These are phyloP conservation scores for Lagothrix lagotricha DNA, from an alignment of 2,797 vertebrate genomes.

Conservation along the genomic window DNA sequence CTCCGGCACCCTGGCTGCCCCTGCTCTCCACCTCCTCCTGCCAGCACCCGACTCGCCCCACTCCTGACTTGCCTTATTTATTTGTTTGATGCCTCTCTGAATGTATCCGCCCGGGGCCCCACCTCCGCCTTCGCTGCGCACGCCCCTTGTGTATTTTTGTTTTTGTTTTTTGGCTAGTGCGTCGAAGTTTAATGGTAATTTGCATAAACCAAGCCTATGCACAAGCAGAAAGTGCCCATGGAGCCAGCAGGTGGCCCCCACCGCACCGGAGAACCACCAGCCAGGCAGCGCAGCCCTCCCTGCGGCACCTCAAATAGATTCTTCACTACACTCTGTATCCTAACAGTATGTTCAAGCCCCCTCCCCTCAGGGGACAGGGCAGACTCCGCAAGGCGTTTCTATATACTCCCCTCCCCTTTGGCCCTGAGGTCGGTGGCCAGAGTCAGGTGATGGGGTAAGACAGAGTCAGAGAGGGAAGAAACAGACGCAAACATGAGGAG, in stretches of 20 bases:
- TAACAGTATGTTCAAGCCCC: constrained; percentile 80
- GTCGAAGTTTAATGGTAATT: constrained; percentile 80
- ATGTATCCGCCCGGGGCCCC: constrained; percentile 64
- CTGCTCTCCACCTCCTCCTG: not conserved
- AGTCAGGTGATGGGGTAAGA: constrained; percentile 10
- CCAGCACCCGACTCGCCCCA: constrained; percentile 25
- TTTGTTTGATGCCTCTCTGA: constrained; percentile 70
- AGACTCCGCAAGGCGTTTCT: constrained; percentile 24
- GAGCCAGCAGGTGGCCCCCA: constrained; percentile 53
- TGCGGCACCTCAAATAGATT: constrained; percentile 76
- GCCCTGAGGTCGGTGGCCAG: constrained; percentile 11
- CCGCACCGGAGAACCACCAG: constrained; percentile 32
- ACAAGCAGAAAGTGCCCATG: constrained; percentile 76
- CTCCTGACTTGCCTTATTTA: constrained; percentile 77
- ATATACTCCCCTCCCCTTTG: not conserved
- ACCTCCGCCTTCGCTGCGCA: constrained; percentile 48
- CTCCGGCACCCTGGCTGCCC: constrained; percentile 36
- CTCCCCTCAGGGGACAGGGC: constrained; percentile 25
- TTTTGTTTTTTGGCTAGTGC: constrained; percentile 47
- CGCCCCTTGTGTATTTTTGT: constrained; percentile 38
- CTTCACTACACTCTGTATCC: constrained; percentile 78
- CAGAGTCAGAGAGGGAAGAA: constrained; percentile 19
- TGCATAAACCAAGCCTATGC: constrained; percentile 81
- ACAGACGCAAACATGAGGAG: constrained; percentile 59
- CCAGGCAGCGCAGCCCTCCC: constrained; percentile 25